A percentile compares a stretch with the other conserved stretches of the same genome.
These are phyloP conservation scores for Colletes gigas DNA, from an alignment of 1,140 invertebrate species.

Conservation along the genomic window DNA sequence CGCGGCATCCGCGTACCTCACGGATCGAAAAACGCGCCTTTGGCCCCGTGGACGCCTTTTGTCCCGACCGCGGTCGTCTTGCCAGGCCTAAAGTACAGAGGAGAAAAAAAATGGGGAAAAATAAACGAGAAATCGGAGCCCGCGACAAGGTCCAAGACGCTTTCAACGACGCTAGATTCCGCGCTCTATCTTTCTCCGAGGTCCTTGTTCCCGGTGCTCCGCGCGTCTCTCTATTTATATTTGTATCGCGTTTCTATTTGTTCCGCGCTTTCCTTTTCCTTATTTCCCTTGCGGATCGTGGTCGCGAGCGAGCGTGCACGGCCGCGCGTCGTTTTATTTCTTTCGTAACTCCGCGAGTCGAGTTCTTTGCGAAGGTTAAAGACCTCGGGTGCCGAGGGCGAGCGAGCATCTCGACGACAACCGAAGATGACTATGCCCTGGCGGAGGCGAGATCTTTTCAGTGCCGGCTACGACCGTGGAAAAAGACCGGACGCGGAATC, in stretches of 20 bases:
- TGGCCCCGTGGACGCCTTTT: not conserved
- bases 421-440: conserved; percentile 13
- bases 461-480: too few relatives aligned
- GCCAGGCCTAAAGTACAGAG: not conserved
- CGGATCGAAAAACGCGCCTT: not conserved
- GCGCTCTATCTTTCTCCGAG: not conserved
- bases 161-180: not conserved
- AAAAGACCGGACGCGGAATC: conserved; percentile 4
- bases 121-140: not conserved
- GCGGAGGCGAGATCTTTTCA: conserved; percentile 1
- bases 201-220: not conserved
- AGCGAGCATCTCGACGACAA: conserved; percentile 17
- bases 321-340: conserved; percentile 26
- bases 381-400: conserved; percentile 24
- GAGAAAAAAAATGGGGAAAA: not conserved
- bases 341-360: conserved; percentile 30
- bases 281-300: conserved; percentile 52
- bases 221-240: conserved; percentile 40
- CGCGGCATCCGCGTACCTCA: too few relatives aligned
- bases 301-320: conserved; percentile 7
- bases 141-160: conserved; percentile 9
- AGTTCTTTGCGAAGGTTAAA: conserved; percentile 43
- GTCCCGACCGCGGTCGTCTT: too few relatives aligned
- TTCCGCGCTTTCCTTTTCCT: conserved; percentile 44
- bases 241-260: conserved; percentile 52